Conservation (phyloP, 37 sponge, comb jelly and placozoan species). For the Oopsacas minuta region DNA sequence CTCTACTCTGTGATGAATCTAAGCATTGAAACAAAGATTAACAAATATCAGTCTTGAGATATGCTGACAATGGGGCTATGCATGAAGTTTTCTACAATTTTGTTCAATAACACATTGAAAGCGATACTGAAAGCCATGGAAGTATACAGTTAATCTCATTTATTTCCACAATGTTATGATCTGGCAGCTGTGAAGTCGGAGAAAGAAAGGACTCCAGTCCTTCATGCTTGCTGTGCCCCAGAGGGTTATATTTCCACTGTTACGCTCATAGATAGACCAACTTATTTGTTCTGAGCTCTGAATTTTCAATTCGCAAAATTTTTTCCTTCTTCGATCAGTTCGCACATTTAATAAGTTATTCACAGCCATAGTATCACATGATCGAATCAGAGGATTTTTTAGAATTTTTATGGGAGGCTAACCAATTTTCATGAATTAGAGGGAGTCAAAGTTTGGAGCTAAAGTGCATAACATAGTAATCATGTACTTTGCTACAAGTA, state of each 20-base stretch:
- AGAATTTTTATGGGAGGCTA: too few relatives aligned
- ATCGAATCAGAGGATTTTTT: too few relatives aligned
- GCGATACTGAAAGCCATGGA: constrained; percentile 12
- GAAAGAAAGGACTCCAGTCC: constrained; percentile 14
- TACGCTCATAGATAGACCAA: constrained; percentile 17
- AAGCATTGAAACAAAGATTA: neutral
- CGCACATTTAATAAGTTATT: neutral
- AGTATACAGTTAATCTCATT: constrained; percentile 10
- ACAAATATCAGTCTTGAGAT: constrained; percentile 16
- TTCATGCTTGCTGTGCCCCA: constrained; percentile 16
- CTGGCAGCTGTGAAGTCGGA: constrained; percentile 9
- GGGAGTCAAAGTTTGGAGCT: too few relatives aligned
- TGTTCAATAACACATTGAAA: neutral
- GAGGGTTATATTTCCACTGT: neutral
- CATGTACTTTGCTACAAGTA: too few relatives aligned
- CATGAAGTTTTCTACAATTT: constrained; percentile 19
- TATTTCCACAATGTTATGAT: constrained; percentile 4
- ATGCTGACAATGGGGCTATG: neutral
- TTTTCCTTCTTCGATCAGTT: constrained; percentile 10
- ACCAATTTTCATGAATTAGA: too few relatives aligned
- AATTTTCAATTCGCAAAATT: constrained; percentile 6
- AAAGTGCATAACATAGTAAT: too few relatives aligned
- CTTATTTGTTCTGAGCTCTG: neutral
- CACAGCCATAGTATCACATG: constrained; percentile 1
- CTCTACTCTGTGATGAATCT: constrained; percentile 10